Conservation (phyloP, 1,140 invertebrate genomes). For the Lordiphosa collinella region DNA sequence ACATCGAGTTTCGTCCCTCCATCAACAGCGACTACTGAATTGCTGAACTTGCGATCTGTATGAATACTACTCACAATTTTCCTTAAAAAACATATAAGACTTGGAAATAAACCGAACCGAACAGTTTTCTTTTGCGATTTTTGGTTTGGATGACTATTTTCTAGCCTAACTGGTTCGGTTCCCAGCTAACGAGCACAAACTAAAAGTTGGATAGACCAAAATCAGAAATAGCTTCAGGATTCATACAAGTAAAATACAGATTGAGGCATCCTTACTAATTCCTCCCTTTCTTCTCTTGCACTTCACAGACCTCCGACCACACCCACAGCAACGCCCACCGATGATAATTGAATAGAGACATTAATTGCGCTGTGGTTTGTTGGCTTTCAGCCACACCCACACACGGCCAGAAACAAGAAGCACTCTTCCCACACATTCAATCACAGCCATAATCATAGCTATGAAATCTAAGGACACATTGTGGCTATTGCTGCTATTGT, state of each 20-base stretch:
- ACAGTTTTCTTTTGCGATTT: too few relatives aligned
- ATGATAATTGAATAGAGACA: conserved; percentile 69
- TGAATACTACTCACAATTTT: too few relatives aligned
- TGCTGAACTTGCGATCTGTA: too few relatives aligned
- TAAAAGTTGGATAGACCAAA: too few relatives aligned
- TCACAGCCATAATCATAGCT: conserved; percentile 12
- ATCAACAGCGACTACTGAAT: too few relatives aligned
- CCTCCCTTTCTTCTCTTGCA: background rate
- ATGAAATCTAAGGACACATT: conserved; percentile 38
- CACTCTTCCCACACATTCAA: conserved; percentile 1
- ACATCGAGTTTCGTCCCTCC: too few relatives aligned
- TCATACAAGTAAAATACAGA: background rate
- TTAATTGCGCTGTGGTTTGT: conserved; percentile 61
- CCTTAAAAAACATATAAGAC: too few relatives aligned
- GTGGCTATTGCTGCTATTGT: conserved; percentile 23
- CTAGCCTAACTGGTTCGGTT: too few relatives aligned
- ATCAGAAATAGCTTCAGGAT: too few relatives aligned
- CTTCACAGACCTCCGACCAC: conserved; percentile 36
- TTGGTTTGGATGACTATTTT: too few relatives aligned
- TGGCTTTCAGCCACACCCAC: conserved; percentile 27
- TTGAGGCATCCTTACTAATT: conserved; percentile 34
- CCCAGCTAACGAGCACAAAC: too few relatives aligned
- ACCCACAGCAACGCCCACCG: conserved; percentile 36
- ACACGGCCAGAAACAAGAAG: background rate
- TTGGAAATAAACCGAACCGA: too few relatives aligned